Conservation (phyloP, 2,888 invertebrate genomes). For the Siphlonurus alternatus region DNA sequence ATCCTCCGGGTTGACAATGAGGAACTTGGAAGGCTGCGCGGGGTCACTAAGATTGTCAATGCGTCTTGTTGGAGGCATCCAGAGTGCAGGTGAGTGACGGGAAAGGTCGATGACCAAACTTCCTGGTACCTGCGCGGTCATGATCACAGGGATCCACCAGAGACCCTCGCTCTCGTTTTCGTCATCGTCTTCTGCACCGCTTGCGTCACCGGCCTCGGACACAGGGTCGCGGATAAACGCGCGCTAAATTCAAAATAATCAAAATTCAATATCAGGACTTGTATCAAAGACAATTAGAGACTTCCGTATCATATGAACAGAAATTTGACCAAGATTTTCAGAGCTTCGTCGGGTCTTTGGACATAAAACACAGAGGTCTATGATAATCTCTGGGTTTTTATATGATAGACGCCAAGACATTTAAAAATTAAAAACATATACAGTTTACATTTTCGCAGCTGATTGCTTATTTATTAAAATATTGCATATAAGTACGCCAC, state of each 20-base stretch:
- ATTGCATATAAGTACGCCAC: no score
- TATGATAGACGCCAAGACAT: no score
- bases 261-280: slow-evolving; percentile 4
- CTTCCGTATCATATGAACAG: no score
- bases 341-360: no score
- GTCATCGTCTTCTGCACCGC: neutral
- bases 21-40: slow-evolving; percentile 40
- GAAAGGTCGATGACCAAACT: slow-evolving; percentile 34
- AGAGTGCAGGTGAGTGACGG: slow-evolving; percentile 31
- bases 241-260: slow-evolving; percentile 9
- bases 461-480: no score
- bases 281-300: no score
- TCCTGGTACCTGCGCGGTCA: slow-evolving; percentile 35
- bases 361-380: no score
- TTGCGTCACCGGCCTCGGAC: neutral
- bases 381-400: no score
- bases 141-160: slow-evolving; percentile 58
- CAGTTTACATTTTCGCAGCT: no score
- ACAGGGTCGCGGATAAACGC: slow-evolving; percentile 9
- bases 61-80: slow-evolving; percentile 7
- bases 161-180: slow-evolving; percentile 43
- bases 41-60: slow-evolving; percentile 31
- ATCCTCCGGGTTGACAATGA: slow-evolving; percentile 70
- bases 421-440: no score
- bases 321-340: no score